Evolutionary conservation across 2,888 invertebrate genomes (phyloP).

Genomic region (Perizoma affinitatum): DNA sequence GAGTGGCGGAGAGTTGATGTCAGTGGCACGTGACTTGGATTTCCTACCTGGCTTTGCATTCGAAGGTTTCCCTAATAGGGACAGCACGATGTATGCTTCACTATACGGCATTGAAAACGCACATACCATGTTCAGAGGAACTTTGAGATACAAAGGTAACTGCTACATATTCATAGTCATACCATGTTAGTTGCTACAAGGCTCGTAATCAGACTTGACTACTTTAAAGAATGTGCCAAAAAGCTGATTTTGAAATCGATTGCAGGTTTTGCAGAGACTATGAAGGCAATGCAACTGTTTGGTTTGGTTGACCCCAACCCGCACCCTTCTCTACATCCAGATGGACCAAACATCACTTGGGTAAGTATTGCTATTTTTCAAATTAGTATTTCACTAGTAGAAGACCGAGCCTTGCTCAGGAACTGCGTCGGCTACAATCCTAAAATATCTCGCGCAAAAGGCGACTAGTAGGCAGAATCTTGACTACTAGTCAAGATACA

Average conservation of each 20-base stretch:
- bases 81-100: constrained; percentile 94
- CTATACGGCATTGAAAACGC: constrained; percentile 95
- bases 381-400: no score
- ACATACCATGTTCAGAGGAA: constrained; percentile 95
- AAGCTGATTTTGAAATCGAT: constrained; percentile 19
- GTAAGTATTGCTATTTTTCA: constrained; percentile 66
- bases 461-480: no score
- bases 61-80: constrained; percentile 98
- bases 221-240: background rate
- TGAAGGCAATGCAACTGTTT: constrained; percentile 93
- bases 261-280: constrained; percentile 93
- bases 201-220: no score
- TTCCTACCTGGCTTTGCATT: constrained; percentile 98
- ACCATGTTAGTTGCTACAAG: no score
- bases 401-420: no score
- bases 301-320: constrained; percentile 94
- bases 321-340: constrained; percentile 95
- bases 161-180: no score
- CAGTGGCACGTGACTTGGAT: constrained; percentile 89
- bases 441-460: no score
- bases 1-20: constrained; percentile 95
- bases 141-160: constrained; percentile 91
- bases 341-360: constrained; percentile 98
- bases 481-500: no score
- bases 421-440: no score